Percentiles rank a stretch among this genome's conserved stretches.
These are phyloP conservation scores for Stomorhina lunata DNA, from an alignment of 2,888 invertebrate species.

Conservation along the genomic window DNA sequence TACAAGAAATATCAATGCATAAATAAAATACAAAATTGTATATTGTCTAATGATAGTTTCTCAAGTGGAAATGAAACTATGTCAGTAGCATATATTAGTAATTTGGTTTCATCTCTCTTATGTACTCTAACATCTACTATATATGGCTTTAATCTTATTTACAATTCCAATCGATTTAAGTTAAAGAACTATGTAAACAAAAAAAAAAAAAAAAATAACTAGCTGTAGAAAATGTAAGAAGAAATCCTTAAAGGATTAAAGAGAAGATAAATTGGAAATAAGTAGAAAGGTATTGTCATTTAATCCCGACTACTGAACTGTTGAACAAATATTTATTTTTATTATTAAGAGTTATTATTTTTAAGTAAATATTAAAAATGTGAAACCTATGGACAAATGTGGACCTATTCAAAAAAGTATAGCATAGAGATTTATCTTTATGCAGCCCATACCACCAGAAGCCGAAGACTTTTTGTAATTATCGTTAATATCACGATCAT, in stretches of 20 bases:
- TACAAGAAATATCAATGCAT: slow-evolving; percentile 52
- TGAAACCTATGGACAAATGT: no score
- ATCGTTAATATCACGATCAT: no score
- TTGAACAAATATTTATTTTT: no score
- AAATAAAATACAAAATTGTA: slow-evolving; percentile 51
- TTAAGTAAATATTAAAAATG: no score
- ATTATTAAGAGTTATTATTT: no score
- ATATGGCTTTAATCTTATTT: slow-evolving; percentile 48
- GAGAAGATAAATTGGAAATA: no score
- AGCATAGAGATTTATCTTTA: no score
- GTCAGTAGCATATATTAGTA: slow-evolving; percentile 56
- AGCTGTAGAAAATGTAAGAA: slow-evolving; percentile 30
- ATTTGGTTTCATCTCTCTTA: slow-evolving; percentile 43
- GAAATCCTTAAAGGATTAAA: slow-evolving; percentile 16
- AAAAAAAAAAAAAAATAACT: background rate
- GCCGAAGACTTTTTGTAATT: no score
- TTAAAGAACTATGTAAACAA: slow-evolving; percentile 22
- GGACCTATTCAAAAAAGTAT: no score
- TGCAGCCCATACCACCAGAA: no score
- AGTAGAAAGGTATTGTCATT: no score
- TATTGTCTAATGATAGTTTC: slow-evolving; percentile 60
- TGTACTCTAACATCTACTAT: slow-evolving; percentile 4
- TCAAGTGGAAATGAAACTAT: slow-evolving; percentile 57
- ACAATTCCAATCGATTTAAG: slow-evolving; percentile 51
- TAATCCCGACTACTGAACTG: no score